Evolutionary conservation across 2,113 vertebrate species (phyloP).

Genomic region (Galemys pyrenaicus): DNA sequence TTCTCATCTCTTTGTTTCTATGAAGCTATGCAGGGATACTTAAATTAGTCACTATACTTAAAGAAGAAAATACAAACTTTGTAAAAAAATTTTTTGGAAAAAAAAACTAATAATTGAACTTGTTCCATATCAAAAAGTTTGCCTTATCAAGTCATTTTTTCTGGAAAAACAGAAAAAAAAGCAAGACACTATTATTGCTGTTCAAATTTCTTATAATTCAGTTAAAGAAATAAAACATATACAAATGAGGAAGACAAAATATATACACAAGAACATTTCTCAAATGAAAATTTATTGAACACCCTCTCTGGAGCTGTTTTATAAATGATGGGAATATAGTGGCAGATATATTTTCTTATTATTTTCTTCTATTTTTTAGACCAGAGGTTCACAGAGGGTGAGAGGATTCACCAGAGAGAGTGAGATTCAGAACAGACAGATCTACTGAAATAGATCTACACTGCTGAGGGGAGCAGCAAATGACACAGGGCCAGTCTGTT

Average conservation of each 20-base stretch:
- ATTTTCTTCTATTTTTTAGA: too few species aligned
- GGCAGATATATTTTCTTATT: rapidly evolving
- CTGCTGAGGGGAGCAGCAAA: too few species aligned
- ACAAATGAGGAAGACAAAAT: not conserved
- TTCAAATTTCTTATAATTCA: not conserved
- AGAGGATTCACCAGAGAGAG: too few species aligned
- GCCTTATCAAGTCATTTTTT: not conserved
- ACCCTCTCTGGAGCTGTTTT: not conserved
- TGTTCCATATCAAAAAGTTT: not conserved
- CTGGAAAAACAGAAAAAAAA: not conserved
- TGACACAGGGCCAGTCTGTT: too few species aligned
- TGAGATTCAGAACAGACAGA: too few species aligned
- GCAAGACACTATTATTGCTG: not conserved
- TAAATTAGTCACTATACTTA: not conserved
- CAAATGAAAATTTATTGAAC: not conserved
- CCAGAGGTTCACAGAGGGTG: too few species aligned
- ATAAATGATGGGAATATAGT: not conserved
- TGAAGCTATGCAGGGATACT: not conserved
- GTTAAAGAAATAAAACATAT: not conserved
- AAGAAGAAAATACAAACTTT: not conserved
- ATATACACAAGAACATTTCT: not conserved
- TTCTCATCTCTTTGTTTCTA: not conserved
- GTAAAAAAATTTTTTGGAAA: not conserved
- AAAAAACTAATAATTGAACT: not conserved
- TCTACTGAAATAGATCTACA: too few species aligned